Base-by-base conservation (phyloP, 2,797 vertebrate genomes). In the Hyperoplus immaculatus region DNA sequence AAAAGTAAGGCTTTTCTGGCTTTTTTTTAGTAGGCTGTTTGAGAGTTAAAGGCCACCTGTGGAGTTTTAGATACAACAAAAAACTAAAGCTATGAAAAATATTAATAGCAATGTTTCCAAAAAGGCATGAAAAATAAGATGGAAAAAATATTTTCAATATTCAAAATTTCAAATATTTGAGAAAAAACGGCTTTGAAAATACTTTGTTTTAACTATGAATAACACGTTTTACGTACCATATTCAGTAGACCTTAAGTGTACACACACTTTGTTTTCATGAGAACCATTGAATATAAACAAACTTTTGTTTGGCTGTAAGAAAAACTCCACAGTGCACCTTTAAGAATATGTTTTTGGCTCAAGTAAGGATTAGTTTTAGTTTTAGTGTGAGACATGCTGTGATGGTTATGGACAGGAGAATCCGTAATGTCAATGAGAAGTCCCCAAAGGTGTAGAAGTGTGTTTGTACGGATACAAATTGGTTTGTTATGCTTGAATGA, bases 401-500 rank as follows among this genome's bases (percentile, higher is more conserved):
- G 53, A 63, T 53, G 21, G 39, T 69, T 36, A 29, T 3, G 8
- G 21, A 29, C 2, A 63, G 61, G 1, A 38, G 13, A 21, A 38
- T 45, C 6, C 2, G 4, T 29, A 46, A 8, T 56, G 54, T 21
- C 41, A 74, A 0, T 18, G 16, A 59, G 5, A 29, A 12, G 21
- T 79, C 74, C 50, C 16, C 29, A 29, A 15, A 77, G 77, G 49
- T 69, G 45, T 51, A 60, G 46, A 67, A 55, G 6, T 56, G 16
- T 82, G 50, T 78, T 49, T 77, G 49, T 39, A 54, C 43, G 60
- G 29, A 78, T 58, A 58, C 54, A 85, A 73, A 69, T 1, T 73
- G 51, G 58, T 87, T 87, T 85, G 63, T 84, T 83, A 61, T 85
- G 59, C 49, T 85, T 80, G 45, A 78, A 74, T 71, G 74, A 77